Percentiles rank a stretch among this genome's conserved stretches.
Evolutionary conservation across 2,797 vertebrate species (phyloP).

Genomic region (Acestrorhynchus altus): DNA sequence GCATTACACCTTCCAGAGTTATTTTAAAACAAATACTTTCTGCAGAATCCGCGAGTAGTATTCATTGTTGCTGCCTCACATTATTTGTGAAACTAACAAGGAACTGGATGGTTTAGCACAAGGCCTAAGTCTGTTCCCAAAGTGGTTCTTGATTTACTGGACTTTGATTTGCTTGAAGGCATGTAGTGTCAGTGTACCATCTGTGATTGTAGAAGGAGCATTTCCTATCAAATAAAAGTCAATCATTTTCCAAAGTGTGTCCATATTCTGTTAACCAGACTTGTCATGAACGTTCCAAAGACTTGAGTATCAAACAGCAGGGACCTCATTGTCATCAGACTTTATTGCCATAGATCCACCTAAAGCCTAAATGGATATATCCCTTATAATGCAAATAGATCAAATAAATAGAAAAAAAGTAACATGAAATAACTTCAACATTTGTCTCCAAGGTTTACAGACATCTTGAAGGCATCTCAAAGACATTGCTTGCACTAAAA

Average conservation of each 20-base stretch:
- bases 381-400: background rate
- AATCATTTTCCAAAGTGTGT: constrained; percentile 3
- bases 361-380: background rate
- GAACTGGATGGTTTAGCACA: background rate
- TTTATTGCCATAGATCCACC: background rate
- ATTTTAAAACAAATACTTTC: constrained; percentile 30
- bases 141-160: background rate
- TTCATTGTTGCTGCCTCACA: constrained; percentile 10
- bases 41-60: background rate
- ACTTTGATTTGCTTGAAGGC: constrained; percentile 13
- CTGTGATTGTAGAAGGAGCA: constrained; percentile 12
- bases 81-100: background rate
- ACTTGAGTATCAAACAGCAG: too few species aligned
- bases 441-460: background rate
- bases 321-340: background rate
- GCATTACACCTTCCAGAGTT: constrained; percentile 33
- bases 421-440: background rate
- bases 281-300: constrained; percentile 11
- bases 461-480: background rate
- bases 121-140: background rate
- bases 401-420: background rate
- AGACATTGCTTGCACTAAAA: background rate
- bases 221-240: constrained; percentile 47
- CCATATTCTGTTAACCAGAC: background rate
- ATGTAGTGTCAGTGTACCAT: constrained; percentile 17